Evolutionary conservation across 2,113 vertebrate genomes (phyloP), one percentile per base, ranked within the genome.

Genomic region (Mesitornis unicolor): DNA sequence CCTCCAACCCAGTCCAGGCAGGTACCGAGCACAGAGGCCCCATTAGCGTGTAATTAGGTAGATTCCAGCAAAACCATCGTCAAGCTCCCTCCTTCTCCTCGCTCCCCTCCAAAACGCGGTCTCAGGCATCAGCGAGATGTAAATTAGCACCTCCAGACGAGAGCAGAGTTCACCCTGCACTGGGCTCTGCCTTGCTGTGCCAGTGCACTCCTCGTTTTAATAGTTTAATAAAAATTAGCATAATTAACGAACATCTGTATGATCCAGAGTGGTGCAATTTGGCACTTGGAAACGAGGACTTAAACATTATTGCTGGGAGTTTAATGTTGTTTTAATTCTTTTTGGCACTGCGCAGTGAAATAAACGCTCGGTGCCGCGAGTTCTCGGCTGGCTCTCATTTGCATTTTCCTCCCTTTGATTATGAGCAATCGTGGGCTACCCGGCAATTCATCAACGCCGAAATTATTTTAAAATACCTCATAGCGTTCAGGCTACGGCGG

Each of bases 171-270:
- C 98, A 93, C 93, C 95, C 97, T 70, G 98, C 97, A 95, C 97
- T 86, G 95, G 94, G 97, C 97, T 97, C 95, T 97, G 97, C 97
- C 97, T 97, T 69, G 94, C 97, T 96, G 97, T 97, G 98, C 98
- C 97, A 96, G 97, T 94, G 85, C 97, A 94, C 97, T 98, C 97
- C 98, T 96, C 97, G 96, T 98, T 98, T 98, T 98, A 98, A 98
- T 98, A 98, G 98, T 98, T 98, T 98, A 98, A 98, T 98, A 98
- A 98, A 98, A 98, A 98, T 98, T 98, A 98, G 98, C 98, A 98
- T 98, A 98, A 99, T 98, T 98, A 98, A 98, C 98, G 97, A 98
- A 98, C 98, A 98, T 98, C 98, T 99, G 98, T 98, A 98, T 97
- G 97, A 98, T 98, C 97, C 98, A 97, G 98, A 98, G 98, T 79